phyloP scores from a whole-genome alignment of 1,140 invertebrate genomes.

The Heliconius eleuchia region DNA sequence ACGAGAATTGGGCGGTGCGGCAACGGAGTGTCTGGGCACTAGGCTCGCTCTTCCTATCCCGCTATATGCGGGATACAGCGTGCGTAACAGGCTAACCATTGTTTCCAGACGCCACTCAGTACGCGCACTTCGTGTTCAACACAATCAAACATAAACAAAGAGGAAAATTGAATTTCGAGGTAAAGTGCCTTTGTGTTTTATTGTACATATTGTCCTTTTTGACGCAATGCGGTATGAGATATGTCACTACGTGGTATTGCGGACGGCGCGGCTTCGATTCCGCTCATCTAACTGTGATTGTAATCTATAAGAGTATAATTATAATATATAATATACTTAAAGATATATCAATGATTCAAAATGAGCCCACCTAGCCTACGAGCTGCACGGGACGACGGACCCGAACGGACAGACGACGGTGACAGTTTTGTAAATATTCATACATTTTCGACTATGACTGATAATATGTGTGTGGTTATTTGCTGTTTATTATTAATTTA shows the following conservation, averaged over 20 bases:
- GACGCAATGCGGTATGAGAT: background rate
- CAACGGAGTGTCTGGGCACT: background rate
- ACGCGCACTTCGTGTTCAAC: slow-evolving; percentile 96
- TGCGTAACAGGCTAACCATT: background rate
- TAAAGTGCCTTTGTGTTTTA: slow-evolving; percentile 57
- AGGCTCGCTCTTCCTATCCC: background rate
- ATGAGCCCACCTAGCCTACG: no score
- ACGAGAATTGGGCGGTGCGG: no score
- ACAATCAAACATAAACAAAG: slow-evolving; percentile 93
- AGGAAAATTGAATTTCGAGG: slow-evolving; percentile 95
- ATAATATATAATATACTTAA: no score
- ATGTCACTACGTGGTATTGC: background rate
- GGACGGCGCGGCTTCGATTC: background rate
- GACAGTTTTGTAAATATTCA: no score
- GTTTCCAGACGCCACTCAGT: slow-evolving; percentile 91
- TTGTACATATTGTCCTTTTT: background rate
- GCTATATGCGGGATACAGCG: background rate
- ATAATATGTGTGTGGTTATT: no score
- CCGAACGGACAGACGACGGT: no score
- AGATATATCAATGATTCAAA: no score
- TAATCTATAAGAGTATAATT: no score
- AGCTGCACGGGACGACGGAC: no score
- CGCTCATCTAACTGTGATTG: background rate
- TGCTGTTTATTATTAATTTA: no score
- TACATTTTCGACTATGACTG: no score